A percentile compares a stretch with the other conserved stretches of the same genome.
Conservation (phyloP, 2,888 invertebrate genomes). For the Xestia xanthographa region DNA sequence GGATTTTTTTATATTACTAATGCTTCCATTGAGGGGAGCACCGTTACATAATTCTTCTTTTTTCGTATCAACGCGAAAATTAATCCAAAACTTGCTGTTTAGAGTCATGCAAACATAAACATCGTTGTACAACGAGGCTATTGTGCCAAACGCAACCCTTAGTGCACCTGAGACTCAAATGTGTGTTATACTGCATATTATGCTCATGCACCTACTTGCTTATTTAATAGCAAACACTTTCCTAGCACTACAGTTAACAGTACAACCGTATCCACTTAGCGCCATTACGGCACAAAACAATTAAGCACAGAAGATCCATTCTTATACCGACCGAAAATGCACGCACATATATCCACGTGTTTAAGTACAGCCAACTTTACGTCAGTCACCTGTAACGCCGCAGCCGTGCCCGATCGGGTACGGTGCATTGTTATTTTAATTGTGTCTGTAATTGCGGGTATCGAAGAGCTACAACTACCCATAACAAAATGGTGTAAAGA, state of each 20-base stretch:
- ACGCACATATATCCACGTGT: background rate
- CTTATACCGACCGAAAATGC: background rate
- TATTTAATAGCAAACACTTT: conserved; percentile 2
- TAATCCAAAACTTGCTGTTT: background rate
- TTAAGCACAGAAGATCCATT: background rate
- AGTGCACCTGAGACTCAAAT: background rate
- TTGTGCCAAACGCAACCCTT: background rate
- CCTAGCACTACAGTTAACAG: conserved; percentile 29
- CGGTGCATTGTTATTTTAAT: too few species aligned
- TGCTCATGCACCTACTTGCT: background rate
- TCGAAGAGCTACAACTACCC: too few species aligned
- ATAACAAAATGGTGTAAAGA: background rate
- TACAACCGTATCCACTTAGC: conserved; percentile 47
- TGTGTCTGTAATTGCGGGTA: too few species aligned
- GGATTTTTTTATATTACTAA: background rate
- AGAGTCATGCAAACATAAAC: background rate
- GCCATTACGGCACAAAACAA: conserved; percentile 31
- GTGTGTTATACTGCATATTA: background rate
- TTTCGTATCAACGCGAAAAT: background rate
- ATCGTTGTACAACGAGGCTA: background rate
- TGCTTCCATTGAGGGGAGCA: too few species aligned
- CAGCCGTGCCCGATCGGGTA: too few species aligned
- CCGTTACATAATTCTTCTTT: too few species aligned
- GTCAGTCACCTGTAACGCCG: too few species aligned
- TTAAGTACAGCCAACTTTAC: background rate